Base-by-base conservation (phyloP, 2,888 invertebrate genomes). In the Heliconius hortense region DNA sequence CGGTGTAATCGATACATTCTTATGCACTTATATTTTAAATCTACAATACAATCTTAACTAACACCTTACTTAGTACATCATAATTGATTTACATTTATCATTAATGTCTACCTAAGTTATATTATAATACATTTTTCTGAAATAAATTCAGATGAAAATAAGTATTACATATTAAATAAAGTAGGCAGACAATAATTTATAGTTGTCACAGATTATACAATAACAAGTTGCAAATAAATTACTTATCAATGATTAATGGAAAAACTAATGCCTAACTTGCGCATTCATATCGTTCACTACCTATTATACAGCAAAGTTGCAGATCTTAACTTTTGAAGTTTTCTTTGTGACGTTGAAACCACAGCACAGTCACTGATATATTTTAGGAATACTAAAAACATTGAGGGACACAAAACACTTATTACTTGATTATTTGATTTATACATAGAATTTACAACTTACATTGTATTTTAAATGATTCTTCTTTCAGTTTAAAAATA, bases 81-180 rank as follows among this genome's bases (percentile, higher is more conserved):
- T 89, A 87, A 84, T 86, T 85, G 85, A 88, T 88, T 89, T 90
- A 92, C 91, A 91, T 87, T 88, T 85, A 88, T 88, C 86, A 88
- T 89, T 89, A 90, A 88, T 87, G 85, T 85, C 87, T 89, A 88
- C 85, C 86, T 84, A 83, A 78, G 80, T 81, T 85, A 86, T 83
- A 87, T 86, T 88, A 87, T 81, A 82, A 82, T 86, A 90, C 89
- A 89, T 86, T 72, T 73, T 62, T 85, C 83, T 82, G 84, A 84
- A 83, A 83, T 82, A 83, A 84, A 85, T 84, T 85, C 84, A 84
- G 83, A 80, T 86, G 83, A 86, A 82, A 82, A 83, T 48, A 68
- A 63, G 72, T 76, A 85, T 82, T 83, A 82, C 82, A 84, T 84
- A 84, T 83, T 84, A 84, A 86, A 84, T 84, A 85, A 84, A 84